Evolutionary conservation across 2,888 invertebrate species (phyloP).

Genomic region (Oxytorus armatus): DNA sequence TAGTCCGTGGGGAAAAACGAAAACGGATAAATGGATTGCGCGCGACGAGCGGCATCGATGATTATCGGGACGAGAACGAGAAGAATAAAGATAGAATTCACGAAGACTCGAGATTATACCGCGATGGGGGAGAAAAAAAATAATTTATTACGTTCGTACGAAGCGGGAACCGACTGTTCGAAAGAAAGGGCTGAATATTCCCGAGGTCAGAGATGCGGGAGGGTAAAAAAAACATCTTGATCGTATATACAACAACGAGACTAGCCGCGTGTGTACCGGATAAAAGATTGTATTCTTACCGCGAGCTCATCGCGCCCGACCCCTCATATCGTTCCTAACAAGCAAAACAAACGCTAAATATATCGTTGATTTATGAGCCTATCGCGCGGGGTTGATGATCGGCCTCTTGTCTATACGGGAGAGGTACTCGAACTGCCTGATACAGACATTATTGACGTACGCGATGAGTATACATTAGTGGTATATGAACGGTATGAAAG

Average conservation of each 20-base stretch:
- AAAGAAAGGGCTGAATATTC: constrained; percentile 64
- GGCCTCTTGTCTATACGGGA: constrained; percentile 11
- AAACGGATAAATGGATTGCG: not conserved
- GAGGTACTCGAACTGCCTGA: constrained; percentile 51
- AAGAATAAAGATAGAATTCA: constrained; percentile 22
- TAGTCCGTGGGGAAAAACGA: not conserved
- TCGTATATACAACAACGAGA: constrained; percentile 26
- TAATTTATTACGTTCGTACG: constrained; percentile 52
- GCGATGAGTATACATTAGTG: constrained; percentile 44
- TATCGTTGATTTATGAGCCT: constrained; percentile 78
- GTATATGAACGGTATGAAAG: constrained; percentile 25
- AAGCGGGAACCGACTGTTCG: constrained; percentile 11
- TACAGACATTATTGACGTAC: constrained; percentile 65
- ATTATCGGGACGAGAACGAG: constrained; percentile 7
- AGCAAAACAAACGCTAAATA: constrained; percentile 79
- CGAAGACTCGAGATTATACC: constrained; percentile 28
- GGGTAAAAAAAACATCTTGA: constrained; percentile 30
- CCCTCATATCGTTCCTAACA: constrained; percentile 75
- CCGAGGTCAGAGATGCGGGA: constrained; percentile 51
- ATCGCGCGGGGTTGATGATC: constrained; percentile 63
- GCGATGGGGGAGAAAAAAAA: constrained; percentile 39
- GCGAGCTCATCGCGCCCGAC: constrained; percentile 39
- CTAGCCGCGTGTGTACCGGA: constrained; percentile 19
- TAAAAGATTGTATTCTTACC: constrained; percentile 33
- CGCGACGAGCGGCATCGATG: not conserved